phyloP scores from a whole-genome alignment of 2,888 invertebrate species.

The Myopa tessellatipennis region DNA sequence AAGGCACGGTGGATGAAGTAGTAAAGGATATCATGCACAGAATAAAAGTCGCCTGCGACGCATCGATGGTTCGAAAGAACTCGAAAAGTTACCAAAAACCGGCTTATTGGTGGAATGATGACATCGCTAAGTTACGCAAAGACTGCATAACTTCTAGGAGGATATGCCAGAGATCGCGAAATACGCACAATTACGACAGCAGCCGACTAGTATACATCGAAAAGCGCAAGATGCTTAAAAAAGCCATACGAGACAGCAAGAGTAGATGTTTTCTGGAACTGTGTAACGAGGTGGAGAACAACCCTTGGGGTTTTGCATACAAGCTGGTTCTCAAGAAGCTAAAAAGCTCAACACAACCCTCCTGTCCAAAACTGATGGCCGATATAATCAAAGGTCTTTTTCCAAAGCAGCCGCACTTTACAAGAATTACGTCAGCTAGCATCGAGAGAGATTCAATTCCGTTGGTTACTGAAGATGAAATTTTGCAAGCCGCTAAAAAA shows the following conservation, averaged over 20 bases:
- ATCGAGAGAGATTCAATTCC: background rate
- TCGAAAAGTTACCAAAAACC: background rate
- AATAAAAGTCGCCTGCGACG: background rate
- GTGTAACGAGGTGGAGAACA: background rate
- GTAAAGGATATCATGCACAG: too few species aligned
- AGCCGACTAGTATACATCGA: background rate
- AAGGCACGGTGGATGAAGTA: too few species aligned
- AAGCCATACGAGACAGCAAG: background rate
- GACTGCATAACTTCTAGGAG: background rate
- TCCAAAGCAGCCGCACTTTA: background rate
- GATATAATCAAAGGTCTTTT: background rate
- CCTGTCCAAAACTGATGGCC: background rate
- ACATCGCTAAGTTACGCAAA: background rate
- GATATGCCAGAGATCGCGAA: background rate
- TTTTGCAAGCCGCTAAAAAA: background rate
- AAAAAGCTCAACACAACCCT: background rate
- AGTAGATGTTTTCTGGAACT: background rate
- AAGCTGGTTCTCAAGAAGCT: background rate
- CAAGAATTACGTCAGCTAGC: background rate
- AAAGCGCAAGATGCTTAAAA: background rate
- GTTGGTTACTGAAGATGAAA: background rate
- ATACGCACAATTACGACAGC: background rate
- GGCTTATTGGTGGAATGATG: conserved; percentile 5
- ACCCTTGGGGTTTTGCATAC: background rate
- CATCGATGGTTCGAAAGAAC: background rate